Conservation (phyloP, 2,888 invertebrate species). For the Drosophila bunnanda region DNA sequence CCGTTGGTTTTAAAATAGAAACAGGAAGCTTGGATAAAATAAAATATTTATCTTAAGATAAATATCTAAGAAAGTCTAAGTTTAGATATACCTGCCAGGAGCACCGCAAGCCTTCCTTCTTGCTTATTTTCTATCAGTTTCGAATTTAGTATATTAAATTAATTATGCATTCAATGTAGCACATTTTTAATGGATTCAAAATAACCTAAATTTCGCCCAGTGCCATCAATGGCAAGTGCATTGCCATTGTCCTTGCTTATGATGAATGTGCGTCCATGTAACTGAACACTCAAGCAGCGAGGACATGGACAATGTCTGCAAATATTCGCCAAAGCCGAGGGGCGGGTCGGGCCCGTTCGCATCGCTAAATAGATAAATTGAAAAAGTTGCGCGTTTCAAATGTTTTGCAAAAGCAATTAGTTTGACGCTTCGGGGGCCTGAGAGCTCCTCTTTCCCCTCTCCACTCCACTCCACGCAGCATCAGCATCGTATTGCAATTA, state of each 20-base stretch:
- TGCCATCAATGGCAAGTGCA: slow-evolving; percentile 47
- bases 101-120: no score
- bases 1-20: background rate
- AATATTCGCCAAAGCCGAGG: slow-evolving; percentile 24
- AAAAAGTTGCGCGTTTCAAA: slow-evolving; percentile 59
- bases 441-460: slow-evolving; percentile 9
- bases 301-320: slow-evolving; percentile 26
- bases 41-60: no score
- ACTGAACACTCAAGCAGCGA: slow-evolving; percentile 23
- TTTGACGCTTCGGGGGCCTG: slow-evolving; percentile 52
- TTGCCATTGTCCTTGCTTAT: slow-evolving; percentile 43
- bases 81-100: no score
- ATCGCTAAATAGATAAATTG: slow-evolving; percentile 69
- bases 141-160: background rate
- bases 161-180: background rate
- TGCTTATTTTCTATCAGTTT: no score
- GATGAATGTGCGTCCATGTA: slow-evolving; percentile 43
- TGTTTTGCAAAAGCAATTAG: slow-evolving; percentile 74
- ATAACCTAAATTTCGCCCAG: background rate
- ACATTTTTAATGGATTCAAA: background rate
- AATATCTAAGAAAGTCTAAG: no score
- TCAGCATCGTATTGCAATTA: slow-evolving; percentile 78
- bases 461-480: slow-evolving; percentile 57
- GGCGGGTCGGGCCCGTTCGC: slow-evolving; percentile 14
- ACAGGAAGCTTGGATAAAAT: background rate